Base-by-base conservation (phyloP, 1,140 invertebrate genomes). In the Drosophila sturtevanti region DNA sequence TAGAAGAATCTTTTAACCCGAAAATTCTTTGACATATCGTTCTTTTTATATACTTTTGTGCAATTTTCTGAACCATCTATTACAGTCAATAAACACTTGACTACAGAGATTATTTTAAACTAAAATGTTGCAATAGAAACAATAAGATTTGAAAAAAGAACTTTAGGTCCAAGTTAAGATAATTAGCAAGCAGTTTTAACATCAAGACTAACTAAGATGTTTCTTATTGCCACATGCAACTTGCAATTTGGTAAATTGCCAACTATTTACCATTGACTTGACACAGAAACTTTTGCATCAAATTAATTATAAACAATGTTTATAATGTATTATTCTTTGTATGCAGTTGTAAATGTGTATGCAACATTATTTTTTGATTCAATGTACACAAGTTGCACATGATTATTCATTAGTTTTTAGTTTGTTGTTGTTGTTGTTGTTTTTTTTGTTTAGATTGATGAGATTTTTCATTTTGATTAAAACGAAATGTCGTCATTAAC, bases 201-300 rank as follows among this genome's bases (percentile, higher is more conserved):
- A 4, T 31, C 7, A 31, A 18, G 9, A 10, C 5, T 44, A 7
- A 48, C 4, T 18, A 11, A 18, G 16, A 10, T 31, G 27, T 48
- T 48, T 48, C 11, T 48, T 48, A 48, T 48, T 48, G 10, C 16
- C 16, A 7, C 11, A 31, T 31, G 27, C 34, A 35, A 12, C 9
- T 21, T 21, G 41, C 41, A 41, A 12, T 41, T 16, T 41, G 38
- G n/a, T 14, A 41, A 41, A 16, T 41, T 6, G 38, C 38, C 41
- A 48, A 21, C 18, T 21, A 3, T 48, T 48, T 48, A 16, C 18
- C 9, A 9, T 48, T 48, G 16, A 48, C 41, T 48, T 48, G 41
- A 48, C 41, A 48, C 41, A 48, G 41, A 48, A 48, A 48, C 16
- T 48, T 48, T 48, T 48, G 41, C 41, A 48, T 16, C 41, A 48